These are phyloP conservation scores for Perithous albicinctus DNA, from an alignment of 2,888 invertebrate species.

Conservation along the genomic window DNA sequence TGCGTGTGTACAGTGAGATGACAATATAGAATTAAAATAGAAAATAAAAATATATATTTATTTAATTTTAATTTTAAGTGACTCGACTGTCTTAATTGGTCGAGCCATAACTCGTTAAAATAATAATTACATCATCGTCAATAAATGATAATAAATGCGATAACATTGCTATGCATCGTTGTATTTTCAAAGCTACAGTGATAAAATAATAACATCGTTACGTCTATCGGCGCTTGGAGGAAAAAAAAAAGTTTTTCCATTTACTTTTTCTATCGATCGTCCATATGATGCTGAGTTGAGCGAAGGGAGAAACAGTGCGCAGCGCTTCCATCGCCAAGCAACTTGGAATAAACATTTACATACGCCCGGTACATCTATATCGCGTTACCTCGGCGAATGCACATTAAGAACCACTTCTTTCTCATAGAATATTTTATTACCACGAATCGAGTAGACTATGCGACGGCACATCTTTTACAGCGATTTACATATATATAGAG, in stretches of 20 bases:
- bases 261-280: conserved; percentile 17
- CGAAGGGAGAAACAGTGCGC: not conserved
- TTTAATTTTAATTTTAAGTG: too few species aligned
- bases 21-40: too few species aligned
- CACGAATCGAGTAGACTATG: not conserved
- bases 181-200: not conserved
- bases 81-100: too few species aligned
- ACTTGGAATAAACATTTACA: conserved; percentile 21
- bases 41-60: too few species aligned
- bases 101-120: too few species aligned
- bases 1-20: too few species aligned
- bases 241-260: not conserved
- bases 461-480: not conserved
- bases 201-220: not conserved
- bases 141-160: too few species aligned
- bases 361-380: conserved; percentile 6
- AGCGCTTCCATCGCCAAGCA: not conserved
- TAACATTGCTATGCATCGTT: not conserved
- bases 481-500: not conserved
- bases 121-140: too few species aligned
- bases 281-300: not conserved
- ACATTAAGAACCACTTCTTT: not conserved
- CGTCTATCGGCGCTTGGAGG: conserved; percentile 1
- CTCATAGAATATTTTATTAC: conserved; percentile 11
- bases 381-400: not conserved